phyloP scores from a whole-genome alignment of 2,888 invertebrate species.

The Dryocosmus kuriphilus region DNA sequence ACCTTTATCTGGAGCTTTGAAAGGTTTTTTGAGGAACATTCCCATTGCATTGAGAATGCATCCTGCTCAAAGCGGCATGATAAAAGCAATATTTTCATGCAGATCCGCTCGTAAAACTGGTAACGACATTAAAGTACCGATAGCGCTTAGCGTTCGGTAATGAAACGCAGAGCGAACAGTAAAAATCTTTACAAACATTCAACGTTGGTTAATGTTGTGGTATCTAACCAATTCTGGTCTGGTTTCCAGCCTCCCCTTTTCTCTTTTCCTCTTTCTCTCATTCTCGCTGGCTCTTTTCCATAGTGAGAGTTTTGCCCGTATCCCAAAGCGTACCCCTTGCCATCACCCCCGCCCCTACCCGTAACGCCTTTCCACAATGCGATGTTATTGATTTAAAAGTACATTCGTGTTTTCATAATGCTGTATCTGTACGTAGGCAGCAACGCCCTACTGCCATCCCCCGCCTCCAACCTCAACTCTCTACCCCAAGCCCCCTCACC shows the following conservation, averaged over 20 bases:
- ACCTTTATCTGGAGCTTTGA: neutral
- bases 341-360: constrained; percentile 59
- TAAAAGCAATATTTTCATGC: constrained; percentile 61
- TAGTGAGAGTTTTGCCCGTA: constrained; percentile 59
- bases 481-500: constrained; percentile 46
- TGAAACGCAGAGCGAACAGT: constrained; percentile 61
- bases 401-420: constrained; percentile 78
- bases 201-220: constrained; percentile 71
- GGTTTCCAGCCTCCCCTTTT: constrained; percentile 49
- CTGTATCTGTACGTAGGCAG: constrained; percentile 76
- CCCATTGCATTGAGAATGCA: constrained; percentile 11
- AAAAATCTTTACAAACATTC: constrained; percentile 67
- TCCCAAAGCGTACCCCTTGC: constrained; percentile 64
- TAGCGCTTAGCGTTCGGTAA: constrained; percentile 57
- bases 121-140: constrained; percentile 49
- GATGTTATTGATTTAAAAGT: constrained; percentile 78
- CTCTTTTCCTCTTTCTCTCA: constrained; percentile 46
- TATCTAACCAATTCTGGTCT: constrained; percentile 66
- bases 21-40: neutral
- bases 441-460: constrained; percentile 72
- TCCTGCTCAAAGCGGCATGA: constrained; percentile 8
- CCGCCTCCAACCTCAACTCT: constrained; percentile 47
- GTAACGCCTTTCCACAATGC: constrained; percentile 76
- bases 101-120: constrained; percentile 55
- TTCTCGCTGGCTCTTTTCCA: constrained; percentile 54